phyloP scores from a whole-genome alignment of 2,113 vertebrate species.

The Galbula dea region DNA sequence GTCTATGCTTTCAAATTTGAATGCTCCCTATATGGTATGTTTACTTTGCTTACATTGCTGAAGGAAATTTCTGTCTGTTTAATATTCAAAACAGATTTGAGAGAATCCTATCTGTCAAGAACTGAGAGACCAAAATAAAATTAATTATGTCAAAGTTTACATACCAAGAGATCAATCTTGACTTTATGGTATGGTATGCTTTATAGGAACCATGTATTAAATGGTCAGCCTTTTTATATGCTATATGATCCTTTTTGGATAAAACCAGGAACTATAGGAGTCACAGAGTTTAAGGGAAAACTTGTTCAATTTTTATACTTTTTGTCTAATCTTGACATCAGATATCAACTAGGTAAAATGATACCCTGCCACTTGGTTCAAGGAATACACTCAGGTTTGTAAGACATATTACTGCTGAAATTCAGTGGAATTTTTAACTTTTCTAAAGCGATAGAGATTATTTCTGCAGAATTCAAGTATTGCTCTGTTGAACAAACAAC shows the following conservation, averaged over 20 bases:
- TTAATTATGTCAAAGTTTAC: neutral
- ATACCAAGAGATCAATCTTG: neutral
- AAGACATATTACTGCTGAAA: neutral
- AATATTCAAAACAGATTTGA: slow-evolving; percentile 13
- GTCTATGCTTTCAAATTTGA: neutral
- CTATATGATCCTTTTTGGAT: neutral
- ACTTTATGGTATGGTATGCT: neutral
- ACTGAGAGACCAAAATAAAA: neutral
- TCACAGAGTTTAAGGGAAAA: neutral
- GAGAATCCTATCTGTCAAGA: neutral
- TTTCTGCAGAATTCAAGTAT: neutral
- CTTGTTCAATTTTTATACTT: neutral
- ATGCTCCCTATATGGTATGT: neutral
- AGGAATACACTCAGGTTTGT: neutral
- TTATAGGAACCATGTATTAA: neutral
- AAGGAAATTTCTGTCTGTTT: slow-evolving; percentile 18
- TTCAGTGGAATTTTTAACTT: neutral
- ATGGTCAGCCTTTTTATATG: neutral
- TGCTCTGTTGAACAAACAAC: neutral
- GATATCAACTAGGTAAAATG: neutral
- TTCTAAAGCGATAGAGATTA: neutral
- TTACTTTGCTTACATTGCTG: slow-evolving; percentile 15
- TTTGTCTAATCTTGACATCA: neutral
- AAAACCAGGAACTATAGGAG: neutral
- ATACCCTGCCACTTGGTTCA: neutral